Evolutionary conservation across 1,140 invertebrate genomes (phyloP), one percentile per base, ranked within the genome.

Genomic region (Melitaea cinxia): DNA sequence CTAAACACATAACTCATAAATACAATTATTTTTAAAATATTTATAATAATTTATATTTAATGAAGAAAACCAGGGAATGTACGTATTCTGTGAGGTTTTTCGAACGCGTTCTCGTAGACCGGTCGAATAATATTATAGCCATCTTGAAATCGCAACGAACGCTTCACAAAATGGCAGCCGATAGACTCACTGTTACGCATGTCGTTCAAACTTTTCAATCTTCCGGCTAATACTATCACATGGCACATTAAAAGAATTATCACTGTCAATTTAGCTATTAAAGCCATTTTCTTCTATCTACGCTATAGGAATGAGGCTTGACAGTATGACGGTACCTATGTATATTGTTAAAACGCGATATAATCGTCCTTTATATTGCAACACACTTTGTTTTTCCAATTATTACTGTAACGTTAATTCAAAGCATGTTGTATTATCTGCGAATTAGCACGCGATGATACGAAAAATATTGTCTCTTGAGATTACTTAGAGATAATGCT

Each of bases 51-150:
- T 5, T 37, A 42, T 17, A 14, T 7, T 7, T 65, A 84, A 62
- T 86, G 83, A 21, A 86, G 80, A 33, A 77, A 86, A 37, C 82
- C 83, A 49, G 83, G 82, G n/a, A 84, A 17, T 0, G 79, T 70
- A 2, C 78, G 70, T 39, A 86, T 83, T 47, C 77, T 77, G 71
- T 83, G 80, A 0, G 78, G 73, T 56, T 76, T 76, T 0, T 75
- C 77, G 30, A 80, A 83, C 0, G 78, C 71, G 21, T 71, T 81
- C 33, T 80, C 80, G 12, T 78, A 78, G n/a, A 55, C 62, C 1
- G 68, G 65, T n/a, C 73, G 55, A 21, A 68, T 65, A 10, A 39
- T 56, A 6, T 67, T 65, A 10, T 68, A 69, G 12, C 61, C 73
- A 47, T 59, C 65, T 52, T 69, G 54, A 70, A 39, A 55, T 12